Evolutionary conservation across 2,888 invertebrate genomes (phyloP), one percentile per base, ranked within the genome.

Genomic region (Amblyteles armatorius): DNA sequence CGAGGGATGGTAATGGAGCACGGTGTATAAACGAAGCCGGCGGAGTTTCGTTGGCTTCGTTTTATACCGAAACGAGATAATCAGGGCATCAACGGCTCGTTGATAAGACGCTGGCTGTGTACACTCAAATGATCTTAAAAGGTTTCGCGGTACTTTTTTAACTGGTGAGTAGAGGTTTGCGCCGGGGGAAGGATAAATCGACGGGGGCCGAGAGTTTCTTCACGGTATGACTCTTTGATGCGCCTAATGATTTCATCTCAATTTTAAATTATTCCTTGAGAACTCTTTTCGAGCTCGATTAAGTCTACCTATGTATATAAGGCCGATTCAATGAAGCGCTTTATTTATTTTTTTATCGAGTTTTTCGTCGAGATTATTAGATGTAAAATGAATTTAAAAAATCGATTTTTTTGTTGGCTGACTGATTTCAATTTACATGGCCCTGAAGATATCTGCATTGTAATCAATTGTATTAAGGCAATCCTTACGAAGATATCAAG

Each of bases 141-240:
- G 68, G 78, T 72, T 79, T 65, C 33, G 63, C 72, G 26, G 65
- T 72, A 52, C 71, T 65, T 65, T 60, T 72, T 71, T 60, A 52
- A 72, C 50, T 72, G 36, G 63, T 44, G 48, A 52, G 60, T 33
- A 11, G 19, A 65, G 52, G 52, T 6, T 33, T 29, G 1, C 2
- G 29, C 13, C 16, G 33, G 5, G 5, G 33, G 33, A 29, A 63
- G 36, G 67, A 67, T 22, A 63, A 79, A 79, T 50, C 71, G n/a
- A 29, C 29, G 60, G 52, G 13, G 40, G 50, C 36, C 36, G 63
- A 71, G 63, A 79, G 55, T 71, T 71, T 63, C 48, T 79, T 63
- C 71, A 36, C 79, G 22, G 22, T n/a, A 7, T 26, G 19, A 22
- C 71, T 71, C 36, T 63, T 79, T 79, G 63, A 69, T 78, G 57